These are phyloP conservation scores for Drosophila dives DNA, from an alignment of 2,888 invertebrate species.

Conservation along the genomic window DNA sequence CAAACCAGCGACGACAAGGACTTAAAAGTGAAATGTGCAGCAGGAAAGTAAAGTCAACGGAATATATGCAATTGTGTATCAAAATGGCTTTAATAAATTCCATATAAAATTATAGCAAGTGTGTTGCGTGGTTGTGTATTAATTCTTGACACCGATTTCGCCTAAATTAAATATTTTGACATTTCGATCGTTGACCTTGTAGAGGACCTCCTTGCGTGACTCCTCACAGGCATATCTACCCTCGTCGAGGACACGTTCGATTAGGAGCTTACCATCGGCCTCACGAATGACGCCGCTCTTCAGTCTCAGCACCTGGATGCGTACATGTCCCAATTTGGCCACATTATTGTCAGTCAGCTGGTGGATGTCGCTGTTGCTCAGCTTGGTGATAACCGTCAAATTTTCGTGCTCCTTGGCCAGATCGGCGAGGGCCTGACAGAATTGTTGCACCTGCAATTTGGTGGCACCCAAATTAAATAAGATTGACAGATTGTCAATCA, in stretches of 20 bases:
- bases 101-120: constrained; percentile 44
- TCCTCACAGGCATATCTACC: constrained; percentile 73
- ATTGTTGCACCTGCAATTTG: constrained; percentile 72
- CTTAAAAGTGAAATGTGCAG: background rate
- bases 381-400: constrained; percentile 87
- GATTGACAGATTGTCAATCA: constrained; percentile 91
- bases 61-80: constrained; percentile 32
- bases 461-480: constrained; percentile 87
- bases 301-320: constrained; percentile 88
- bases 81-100: constrained; percentile 73
- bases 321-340: constrained; percentile 88
- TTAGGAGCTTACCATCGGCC: constrained; percentile 89
- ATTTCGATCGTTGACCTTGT: constrained; percentile 90
- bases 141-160: constrained; percentile 84
- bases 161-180: constrained; percentile 91
- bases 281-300: constrained; percentile 90
- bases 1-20: constrained; percentile 2
- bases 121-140: background rate
- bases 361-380: constrained; percentile 87
- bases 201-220: constrained; percentile 84
- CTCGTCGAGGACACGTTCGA: constrained; percentile 70
- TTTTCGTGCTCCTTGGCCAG: constrained; percentile 79
- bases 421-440: constrained; percentile 76
- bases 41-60: constrained; percentile 5
- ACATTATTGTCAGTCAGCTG: constrained; percentile 87